Base-by-base conservation (phyloP, 2,113 vertebrate species). In the Bubo blakistoni region DNA sequence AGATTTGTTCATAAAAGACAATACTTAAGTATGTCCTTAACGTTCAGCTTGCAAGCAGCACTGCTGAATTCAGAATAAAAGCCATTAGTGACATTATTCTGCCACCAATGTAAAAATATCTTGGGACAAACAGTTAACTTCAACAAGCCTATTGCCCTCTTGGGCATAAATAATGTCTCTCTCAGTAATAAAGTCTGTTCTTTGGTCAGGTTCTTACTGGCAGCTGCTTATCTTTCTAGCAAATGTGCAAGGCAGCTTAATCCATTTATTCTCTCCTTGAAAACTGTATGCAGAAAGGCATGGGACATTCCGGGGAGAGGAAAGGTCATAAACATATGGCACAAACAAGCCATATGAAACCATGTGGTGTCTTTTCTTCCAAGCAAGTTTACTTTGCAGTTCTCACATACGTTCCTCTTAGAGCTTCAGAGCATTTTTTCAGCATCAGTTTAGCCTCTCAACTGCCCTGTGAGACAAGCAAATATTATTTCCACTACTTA, bases 151-250 rank as follows among this genome's bases (percentile, higher is more conserved):
- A 17, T 92, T 92, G 74, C 70, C 34, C 66, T 88, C 58, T 93
- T 77, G 79, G 36, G 54, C 71, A 63, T 73, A 83, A 73, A 88
- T 73, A 80, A 58, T 22, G 18, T 62, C 58, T 82, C 44, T 85
- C 34, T 89, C 74, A 67, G 63, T 88, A 83, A 77, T 71, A 51
- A 94, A 69, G 34, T 58, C 46, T 81, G 67, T 83, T 83, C 79
- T 90, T 93, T 93, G 90, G 92, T 97, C 95, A 92, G 46, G 51
- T 90, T 92, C 79, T 95, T 93, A 83, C 55, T 90, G 76, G 38
- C 76, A 95, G 79, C 86, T 94, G 90, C 90, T 95, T 96, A 96
- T 94, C 94, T 93, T 92, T 69, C 83, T 67, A 90, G 69, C 36
- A 81, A 81, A 86, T 32, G 13, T 76, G 77, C 80, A 92, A 92